Conservation (phyloP, 1,140 invertebrate genomes). For the Cotesia glomerata region DNA sequence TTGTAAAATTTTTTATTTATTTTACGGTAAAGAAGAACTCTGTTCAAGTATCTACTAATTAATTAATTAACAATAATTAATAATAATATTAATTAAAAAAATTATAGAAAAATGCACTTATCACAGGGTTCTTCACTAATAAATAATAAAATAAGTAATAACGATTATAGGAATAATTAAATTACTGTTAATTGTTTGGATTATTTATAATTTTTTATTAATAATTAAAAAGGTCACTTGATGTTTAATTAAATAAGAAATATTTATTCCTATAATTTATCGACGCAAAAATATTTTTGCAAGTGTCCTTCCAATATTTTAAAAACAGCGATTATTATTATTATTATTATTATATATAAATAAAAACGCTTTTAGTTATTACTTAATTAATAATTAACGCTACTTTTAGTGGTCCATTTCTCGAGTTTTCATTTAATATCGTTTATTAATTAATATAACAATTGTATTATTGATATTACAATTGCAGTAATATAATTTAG, state of each 20-base stretch:
- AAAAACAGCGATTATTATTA: slow-evolving; percentile 34
- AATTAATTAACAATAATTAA: too few relatives aligned
- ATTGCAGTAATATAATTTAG: too few relatives aligned
- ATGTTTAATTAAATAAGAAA: background rate
- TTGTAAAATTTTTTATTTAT: background rate
- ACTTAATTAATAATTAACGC: slow-evolving; percentile 30
- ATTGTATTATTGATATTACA: too few relatives aligned
- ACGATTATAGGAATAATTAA: too few relatives aligned
- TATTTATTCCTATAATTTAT: slow-evolving; percentile 4
- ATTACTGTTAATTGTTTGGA: too few relatives aligned
- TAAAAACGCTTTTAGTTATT: slow-evolving; percentile 32
- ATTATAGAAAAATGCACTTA: background rate
- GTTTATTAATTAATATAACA: too few relatives aligned
- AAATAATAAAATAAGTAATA: background rate
- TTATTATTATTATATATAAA: slow-evolving; percentile 31
- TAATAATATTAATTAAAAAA: too few relatives aligned
- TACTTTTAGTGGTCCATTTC: slow-evolving; percentile 39
- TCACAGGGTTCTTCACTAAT: background rate
- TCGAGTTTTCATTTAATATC: background rate
- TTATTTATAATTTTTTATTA: background rate
- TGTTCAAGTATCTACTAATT: background rate
- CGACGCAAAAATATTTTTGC: slow-evolving; percentile 46
- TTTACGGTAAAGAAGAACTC: slow-evolving; percentile 10
- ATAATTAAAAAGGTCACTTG: background rate
- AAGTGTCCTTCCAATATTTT: slow-evolving; percentile 52